These are phyloP conservation scores for Alfaro cultratus DNA, from an alignment of 2,797 vertebrate species.

Conservation along the genomic window DNA sequence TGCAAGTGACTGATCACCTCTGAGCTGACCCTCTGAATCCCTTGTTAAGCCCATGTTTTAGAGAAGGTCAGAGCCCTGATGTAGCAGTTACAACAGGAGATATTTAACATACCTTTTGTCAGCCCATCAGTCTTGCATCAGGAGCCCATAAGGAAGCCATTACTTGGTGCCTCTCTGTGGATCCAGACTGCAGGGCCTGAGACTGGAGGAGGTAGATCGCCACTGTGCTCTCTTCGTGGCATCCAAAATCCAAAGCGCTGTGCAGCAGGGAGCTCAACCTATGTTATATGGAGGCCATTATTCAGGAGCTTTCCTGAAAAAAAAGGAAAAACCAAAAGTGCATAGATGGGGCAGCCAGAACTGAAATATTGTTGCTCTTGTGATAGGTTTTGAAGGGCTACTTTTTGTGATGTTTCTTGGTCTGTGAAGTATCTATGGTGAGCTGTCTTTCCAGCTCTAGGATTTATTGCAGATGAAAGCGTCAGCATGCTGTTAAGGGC, in stretches of 20 bases:
- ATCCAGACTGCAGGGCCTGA: slow-evolving; percentile 64
- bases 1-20: slow-evolving; percentile 79
- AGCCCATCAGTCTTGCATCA: slow-evolving; percentile 82
- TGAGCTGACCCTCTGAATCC: slow-evolving; percentile 76
- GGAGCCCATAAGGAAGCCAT: slow-evolving; percentile 86
- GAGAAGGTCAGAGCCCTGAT: slow-evolving; percentile 80
- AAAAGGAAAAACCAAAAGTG: neutral
- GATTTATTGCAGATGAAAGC: slow-evolving; percentile 87
- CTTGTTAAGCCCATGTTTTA: slow-evolving; percentile 81
- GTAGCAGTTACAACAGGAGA: slow-evolving; percentile 82
- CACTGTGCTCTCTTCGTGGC: slow-evolving; percentile 70
- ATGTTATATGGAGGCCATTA: slow-evolving; percentile 72
- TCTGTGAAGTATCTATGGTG: slow-evolving; percentile 60
- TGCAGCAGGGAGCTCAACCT: slow-evolving; percentile 72
- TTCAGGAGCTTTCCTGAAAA: slow-evolving; percentile 68
- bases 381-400: slow-evolving; percentile 64
- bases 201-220: slow-evolving; percentile 69
- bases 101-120: slow-evolving; percentile 91
- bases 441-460: slow-evolving; percentile 74
- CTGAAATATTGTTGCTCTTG: slow-evolving; percentile 70
- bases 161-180: slow-evolving; percentile 82
- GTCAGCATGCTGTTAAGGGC: slow-evolving; percentile 83
- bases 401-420: slow-evolving; percentile 57
- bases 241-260: slow-evolving; percentile 75
- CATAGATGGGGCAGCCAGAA: slow-evolving; percentile 57